These are phyloP conservation scores for Mactra quadrangularis DNA, from an alignment of 1,140 invertebrate genomes.

Conservation along the genomic window DNA sequence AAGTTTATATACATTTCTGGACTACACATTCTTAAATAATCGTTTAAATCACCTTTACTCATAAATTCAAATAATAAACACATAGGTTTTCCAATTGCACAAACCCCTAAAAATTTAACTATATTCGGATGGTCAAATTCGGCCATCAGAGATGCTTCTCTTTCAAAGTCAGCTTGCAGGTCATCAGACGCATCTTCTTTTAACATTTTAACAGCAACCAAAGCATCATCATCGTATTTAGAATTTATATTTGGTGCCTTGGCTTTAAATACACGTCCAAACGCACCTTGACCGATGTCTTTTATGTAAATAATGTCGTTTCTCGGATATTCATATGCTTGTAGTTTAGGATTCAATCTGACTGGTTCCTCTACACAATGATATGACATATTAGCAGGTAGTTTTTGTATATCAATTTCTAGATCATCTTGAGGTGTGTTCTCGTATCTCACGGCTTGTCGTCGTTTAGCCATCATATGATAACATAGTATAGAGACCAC, in stretches of 20 bases:
- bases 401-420: slow-evolving; percentile 94
- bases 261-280: slow-evolving; percentile 97
- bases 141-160: slow-evolving; percentile 95
- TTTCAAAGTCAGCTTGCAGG: slow-evolving; percentile 95
- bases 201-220: slow-evolving; percentile 98
- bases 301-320: slow-evolving; percentile 98
- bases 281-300: slow-evolving; percentile 97
- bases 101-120: slow-evolving; percentile 94
- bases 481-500: slow-evolving; percentile 89
- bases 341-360: slow-evolving; percentile 92
- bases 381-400: slow-evolving; percentile 94
- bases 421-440: slow-evolving; percentile 85
- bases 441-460: slow-evolving; percentile 87
- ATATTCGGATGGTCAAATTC: slow-evolving; percentile 94
- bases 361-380: slow-evolving; percentile 86
- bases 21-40: slow-evolving; percentile 93
- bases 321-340: slow-evolving; percentile 96
- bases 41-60: slow-evolving; percentile 89
- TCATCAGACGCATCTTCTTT: slow-evolving; percentile 98
- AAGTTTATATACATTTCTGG: slow-evolving; percentile 87
- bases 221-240: slow-evolving; percentile 93
- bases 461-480: slow-evolving; percentile 85
- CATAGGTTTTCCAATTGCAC: slow-evolving; percentile 90
- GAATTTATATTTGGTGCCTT: slow-evolving; percentile 92
- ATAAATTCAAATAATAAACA: slow-evolving; percentile 92